Conservation (phyloP, 2,888 invertebrate genomes). For the Oasisia sp. region DNA sequence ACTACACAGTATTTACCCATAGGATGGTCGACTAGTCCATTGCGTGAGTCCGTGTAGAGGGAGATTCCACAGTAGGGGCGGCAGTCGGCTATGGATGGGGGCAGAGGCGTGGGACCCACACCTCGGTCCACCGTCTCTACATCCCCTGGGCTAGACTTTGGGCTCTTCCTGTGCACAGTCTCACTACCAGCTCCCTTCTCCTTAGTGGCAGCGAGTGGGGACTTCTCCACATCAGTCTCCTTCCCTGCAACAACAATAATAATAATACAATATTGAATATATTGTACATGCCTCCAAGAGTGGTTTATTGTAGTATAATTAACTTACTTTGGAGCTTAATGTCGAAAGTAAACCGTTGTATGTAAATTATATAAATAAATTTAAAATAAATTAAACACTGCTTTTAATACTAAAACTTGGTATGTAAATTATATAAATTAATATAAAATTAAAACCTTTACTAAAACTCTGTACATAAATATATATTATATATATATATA, state of each 20-base stretch:
- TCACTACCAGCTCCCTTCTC: neutral
- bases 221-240: neutral
- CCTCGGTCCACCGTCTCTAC: slow-evolving; percentile 62
- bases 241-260: neutral
- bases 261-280: no score
- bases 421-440: no score
- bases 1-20: neutral
- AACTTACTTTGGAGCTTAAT: no score
- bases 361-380: no score
- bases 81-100: slow-evolving; percentile 46
- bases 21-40: neutral
- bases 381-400: no score
- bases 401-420: no score
- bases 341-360: no score
- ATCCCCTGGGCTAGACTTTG: neutral
- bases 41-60: slow-evolving; percentile 33
- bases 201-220: neutral
- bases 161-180: neutral
- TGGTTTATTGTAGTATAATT: no score
- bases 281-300: no score
- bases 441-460: no score
- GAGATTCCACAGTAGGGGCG: slow-evolving; percentile 45
- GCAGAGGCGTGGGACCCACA: slow-evolving; percentile 61
- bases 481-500: no score
- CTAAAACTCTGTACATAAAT: no score